These are phyloP conservation scores for Thereva nobilitata DNA, from an alignment of 2,888 invertebrate genomes.

Conservation along the genomic window DNA sequence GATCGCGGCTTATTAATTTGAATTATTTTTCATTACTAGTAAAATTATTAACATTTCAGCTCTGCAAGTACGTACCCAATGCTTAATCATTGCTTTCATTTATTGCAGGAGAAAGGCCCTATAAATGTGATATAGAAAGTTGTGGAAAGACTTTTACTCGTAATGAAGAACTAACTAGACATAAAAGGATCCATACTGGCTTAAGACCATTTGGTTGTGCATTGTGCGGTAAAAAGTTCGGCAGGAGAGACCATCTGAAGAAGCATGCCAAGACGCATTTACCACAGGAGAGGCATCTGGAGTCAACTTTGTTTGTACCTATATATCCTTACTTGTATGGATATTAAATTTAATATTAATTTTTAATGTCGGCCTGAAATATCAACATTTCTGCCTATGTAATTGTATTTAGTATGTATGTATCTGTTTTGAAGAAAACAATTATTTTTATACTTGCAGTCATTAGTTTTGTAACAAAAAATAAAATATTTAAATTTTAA, in stretches of 20 bases:
- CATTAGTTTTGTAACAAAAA: too few species aligned
- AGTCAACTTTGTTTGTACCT: conserved; percentile 66
- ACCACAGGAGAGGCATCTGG: conserved; percentile 65
- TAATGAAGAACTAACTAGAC: conserved; percentile 90
- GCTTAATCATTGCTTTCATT: conserved; percentile 32
- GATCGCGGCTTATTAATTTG: not conserved
- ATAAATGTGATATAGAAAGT: conserved; percentile 80
- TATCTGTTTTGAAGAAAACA: too few species aligned
- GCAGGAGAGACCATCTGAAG: conserved; percentile 90
- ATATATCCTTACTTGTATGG: conserved; percentile 66
- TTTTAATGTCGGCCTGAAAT: not conserved
- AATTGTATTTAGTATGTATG: too few species aligned
- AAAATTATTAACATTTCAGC: not conserved
- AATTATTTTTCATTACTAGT: not conserved
- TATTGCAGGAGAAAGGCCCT: conserved; percentile 77
- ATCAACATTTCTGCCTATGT: too few species aligned
- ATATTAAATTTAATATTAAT: conserved; percentile 55
- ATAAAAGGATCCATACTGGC: conserved; percentile 87
- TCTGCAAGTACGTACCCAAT: too few species aligned
- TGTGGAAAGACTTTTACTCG: conserved; percentile 90
- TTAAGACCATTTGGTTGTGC: conserved; percentile 83
- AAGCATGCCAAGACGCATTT: conserved; percentile 89
- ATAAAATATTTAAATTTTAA: too few species aligned
- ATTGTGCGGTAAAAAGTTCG: conserved; percentile 90
- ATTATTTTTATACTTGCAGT: too few species aligned